These are phyloP conservation scores for Alouatta palliata DNA, from an alignment of 2,113 vertebrate genomes.

Conservation along the genomic window DNA sequence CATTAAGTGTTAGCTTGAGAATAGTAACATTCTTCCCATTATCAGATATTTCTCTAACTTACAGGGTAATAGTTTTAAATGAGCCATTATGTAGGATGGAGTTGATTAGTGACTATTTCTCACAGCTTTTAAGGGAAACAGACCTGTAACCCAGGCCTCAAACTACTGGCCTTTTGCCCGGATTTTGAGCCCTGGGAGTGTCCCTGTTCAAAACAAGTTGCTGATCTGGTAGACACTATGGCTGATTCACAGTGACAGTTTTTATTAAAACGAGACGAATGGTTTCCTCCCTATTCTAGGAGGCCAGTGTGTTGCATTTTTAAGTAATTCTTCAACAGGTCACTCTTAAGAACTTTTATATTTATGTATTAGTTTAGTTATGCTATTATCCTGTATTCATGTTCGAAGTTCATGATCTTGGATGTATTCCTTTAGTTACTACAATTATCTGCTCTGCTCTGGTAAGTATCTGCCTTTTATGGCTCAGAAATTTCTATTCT, in stretches of 20 bases:
- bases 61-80: background rate
- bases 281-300: background rate
- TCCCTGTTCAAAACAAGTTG: slow-evolving; percentile 18
- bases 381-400: background rate
- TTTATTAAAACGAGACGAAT: slow-evolving; percentile 9
- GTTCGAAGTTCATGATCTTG: background rate
- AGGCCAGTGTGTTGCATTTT: background rate
- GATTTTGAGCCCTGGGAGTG: background rate
- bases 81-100: background rate
- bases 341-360: background rate
- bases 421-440: background rate
- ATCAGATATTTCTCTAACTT: background rate
- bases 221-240: background rate
- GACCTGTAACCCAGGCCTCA: background rate
- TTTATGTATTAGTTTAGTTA: background rate
- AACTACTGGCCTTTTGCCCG: background rate
- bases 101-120: background rate
- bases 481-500: slow-evolving; percentile 24
- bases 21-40: background rate
- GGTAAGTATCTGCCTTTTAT: background rate
- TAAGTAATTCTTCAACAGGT: background rate
- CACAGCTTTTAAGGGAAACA: slow-evolving; percentile 31
- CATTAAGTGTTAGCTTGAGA: background rate
- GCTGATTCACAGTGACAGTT: background rate
- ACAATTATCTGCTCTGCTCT: background rate